phyloP scores from a whole-genome alignment of 2,888 invertebrate species.

The Neoitamus cyanurus region DNA sequence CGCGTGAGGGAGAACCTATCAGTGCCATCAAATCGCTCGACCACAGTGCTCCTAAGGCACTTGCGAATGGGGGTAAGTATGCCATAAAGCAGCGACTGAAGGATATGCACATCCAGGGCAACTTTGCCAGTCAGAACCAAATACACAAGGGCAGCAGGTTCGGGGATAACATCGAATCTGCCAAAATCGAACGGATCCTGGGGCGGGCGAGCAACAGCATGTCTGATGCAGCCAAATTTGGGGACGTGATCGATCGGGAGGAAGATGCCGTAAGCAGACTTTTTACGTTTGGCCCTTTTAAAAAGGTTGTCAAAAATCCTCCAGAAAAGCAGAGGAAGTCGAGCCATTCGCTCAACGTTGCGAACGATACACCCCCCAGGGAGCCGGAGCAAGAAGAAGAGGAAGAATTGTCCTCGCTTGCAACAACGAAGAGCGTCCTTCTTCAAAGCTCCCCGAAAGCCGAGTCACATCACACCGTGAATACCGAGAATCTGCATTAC shows the following conservation, averaged over 20 bases:
- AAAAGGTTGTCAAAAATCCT: neutral
- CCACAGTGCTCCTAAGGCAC: neutral
- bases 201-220: neutral
- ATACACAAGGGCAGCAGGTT: neutral
- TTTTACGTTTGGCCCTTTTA: neutral
- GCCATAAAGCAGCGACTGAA: slow-evolving; percentile 10
- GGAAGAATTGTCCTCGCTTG: neutral
- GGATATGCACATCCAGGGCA: neutral
- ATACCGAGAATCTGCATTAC: slow-evolving; percentile 7
- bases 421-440: neutral
- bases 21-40: neutral
- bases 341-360: neutral
- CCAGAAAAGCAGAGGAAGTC: neutral
- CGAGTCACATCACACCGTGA: slow-evolving; percentile 13
- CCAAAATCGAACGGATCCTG: neutral
- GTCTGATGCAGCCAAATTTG: neutral
- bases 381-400: neutral
- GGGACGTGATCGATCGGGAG: neutral
- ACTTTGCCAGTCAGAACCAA: neutral
- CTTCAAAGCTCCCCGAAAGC: neutral
- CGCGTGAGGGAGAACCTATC: slow-evolving; percentile 18
- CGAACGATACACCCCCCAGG: neutral
- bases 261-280: neutral
- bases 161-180: neutral
- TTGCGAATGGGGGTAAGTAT: slow-evolving; percentile 23